Base-by-base conservation (phyloP, 2,888 invertebrate genomes). In the Hypercompe scribonia region DNA sequence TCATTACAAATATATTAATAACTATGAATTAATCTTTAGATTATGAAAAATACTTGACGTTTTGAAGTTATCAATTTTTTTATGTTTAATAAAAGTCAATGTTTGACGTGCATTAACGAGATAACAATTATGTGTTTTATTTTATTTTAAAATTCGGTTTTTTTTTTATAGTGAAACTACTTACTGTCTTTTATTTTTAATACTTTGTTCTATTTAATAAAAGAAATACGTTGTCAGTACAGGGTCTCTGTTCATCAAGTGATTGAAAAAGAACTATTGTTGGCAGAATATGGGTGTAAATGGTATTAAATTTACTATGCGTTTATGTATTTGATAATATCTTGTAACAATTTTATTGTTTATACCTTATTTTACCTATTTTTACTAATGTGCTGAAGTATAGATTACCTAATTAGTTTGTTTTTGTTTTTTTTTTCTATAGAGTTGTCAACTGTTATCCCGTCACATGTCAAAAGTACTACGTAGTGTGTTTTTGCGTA, bases 341-440 rank as follows among this genome's bases (percentile, higher is more conserved):
- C 18, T 46, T 0, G 15, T 2, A 2, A 46, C 5, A 3, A 46
- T 18, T 46, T 18, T 46, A 5, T 46, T 18, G 3, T 18, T 50
- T 3, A n/a, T n/a, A n/a, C n/a, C n/a, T n/a, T n/a, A n/a, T n/a
- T n/a, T n/a, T n/a, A n/a, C n/a, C n/a, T 36, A 7, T 36, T 36
- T 36, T 36, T 36, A 36, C 36, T 7, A 7, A 36, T 36, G 8
- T 36, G 36, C 36, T 36, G 8, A 36, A 36, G 36, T 36, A 8
- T 36, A n/a, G n/a, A n/a, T n/a, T n/a, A n/a, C n/a, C n/a, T n/a
- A n/a, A 42, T 42, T 65, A n/a, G 13, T 33, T 71, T 31, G 31
- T 71, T 65, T 31, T 58, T 66, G 42, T 58, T 61, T 66, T 31
- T 46, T 21, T 31, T 31, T n/a, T n/a, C n/a, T n/a, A n/a, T n/a